Evolutionary conservation across 2,888 invertebrate species (phyloP), one percentile per base, ranked within the genome.

Genomic region (Alviniconcha strummeri): DNA sequence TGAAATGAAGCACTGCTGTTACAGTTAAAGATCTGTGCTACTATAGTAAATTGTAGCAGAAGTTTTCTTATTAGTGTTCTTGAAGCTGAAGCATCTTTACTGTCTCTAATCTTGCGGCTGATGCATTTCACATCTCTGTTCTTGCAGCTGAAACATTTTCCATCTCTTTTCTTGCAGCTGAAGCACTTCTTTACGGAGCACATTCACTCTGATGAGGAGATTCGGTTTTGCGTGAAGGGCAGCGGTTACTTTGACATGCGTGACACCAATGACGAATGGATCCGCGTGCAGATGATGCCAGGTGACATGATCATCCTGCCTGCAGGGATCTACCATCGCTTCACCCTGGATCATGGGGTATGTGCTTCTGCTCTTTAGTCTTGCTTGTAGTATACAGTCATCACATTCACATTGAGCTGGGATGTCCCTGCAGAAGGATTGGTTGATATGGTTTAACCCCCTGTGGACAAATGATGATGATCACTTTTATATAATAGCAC

Each of bases 161-260:
- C 64, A 2, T 57, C 13, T 79, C 60, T 56, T 19, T 54, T 17
- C 36, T 90, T 90, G 56, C 88, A 95, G 95, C 93, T 98, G 54
- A 97, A 97, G 92, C 96, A 95, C 0, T 99, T 99, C 94, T 99
- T 95, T 91, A 95, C 95, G 1, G 99, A 99, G 92, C 99, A 99
- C 94, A 94, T 99, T 86, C 99, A 99, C 91, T 96, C 97, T 0
- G 99, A 99, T 94, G 99, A 99, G 92, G 99, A 99, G 94, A 98
- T 99, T 87, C 96, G 99, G 89, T 96, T 98, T 74, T 95, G 98
- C 55, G 90, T 97, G 57, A 97, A 97, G 78, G 98, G 98, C 0
- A 97, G 97, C 0, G 99, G 99, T 0, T 99, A 98, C 94, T 99
- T 99, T 93, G 99, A 99, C 94, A 98, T 98, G 0, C 95, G 99